Conservation (phyloP, 2,113 vertebrate species). For the Callionymus lyra region DNA sequence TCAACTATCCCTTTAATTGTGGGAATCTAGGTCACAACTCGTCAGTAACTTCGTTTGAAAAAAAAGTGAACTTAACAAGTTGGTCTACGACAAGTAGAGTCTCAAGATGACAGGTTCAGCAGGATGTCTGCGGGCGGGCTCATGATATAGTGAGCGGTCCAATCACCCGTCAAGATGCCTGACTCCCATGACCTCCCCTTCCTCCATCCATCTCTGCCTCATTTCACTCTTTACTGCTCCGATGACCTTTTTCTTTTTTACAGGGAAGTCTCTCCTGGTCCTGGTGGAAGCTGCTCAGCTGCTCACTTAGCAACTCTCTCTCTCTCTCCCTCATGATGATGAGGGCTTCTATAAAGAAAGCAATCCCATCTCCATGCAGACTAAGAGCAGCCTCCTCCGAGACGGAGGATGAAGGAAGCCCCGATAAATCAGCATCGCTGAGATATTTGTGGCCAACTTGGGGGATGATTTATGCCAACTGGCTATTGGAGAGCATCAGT, state of each 20-base stretch:
- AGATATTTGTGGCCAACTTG: constrained; percentile 71
- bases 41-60: no score
- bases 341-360: constrained; percentile 55
- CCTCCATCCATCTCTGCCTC: not conserved
- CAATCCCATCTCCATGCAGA: constrained; percentile 46
- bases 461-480: constrained; percentile 68
- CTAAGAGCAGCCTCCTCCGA: constrained; percentile 31
- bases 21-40: no score
- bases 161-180: not conserved
- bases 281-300: not conserved
- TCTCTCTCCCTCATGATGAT: constrained; percentile 34
- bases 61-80: no score
- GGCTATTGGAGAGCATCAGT: constrained; percentile 68
- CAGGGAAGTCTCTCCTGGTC: constrained; percentile 25
- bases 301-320: no score
- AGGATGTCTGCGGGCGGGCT: not conserved
- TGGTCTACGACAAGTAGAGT: no score
- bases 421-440: constrained; percentile 73
- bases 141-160: not conserved
- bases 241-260: constrained; percentile 37
- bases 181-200: not conserved
- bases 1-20: no score
- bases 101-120: no score
- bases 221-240: constrained; percentile 32
- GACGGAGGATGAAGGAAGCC: constrained; percentile 18